These are phyloP conservation scores for Autographa gamma DNA, from an alignment of 2,888 invertebrate genomes.

Conservation along the genomic window DNA sequence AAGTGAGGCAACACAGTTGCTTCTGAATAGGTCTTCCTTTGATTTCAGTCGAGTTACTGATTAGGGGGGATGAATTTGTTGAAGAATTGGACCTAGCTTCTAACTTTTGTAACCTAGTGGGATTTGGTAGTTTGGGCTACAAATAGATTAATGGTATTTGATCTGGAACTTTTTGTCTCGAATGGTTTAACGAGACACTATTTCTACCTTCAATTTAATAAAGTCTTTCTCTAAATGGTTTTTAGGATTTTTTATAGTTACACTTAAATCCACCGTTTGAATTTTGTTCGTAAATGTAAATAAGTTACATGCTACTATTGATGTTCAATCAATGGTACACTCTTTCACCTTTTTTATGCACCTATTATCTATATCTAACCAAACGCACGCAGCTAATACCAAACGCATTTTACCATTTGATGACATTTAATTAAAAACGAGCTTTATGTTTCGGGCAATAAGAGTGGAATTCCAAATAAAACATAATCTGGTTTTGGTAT, in stretches of 20 bases:
- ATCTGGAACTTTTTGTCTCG: neutral
- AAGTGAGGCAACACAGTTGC: neutral
- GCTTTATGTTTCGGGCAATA: neutral
- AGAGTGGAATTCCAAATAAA: slow-evolving; percentile 20
- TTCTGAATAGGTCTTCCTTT: neutral
- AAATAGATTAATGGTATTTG: neutral
- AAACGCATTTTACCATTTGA: neutral
- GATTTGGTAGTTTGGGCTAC: neutral
- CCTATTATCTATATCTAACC: neutral
- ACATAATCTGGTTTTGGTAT: slow-evolving; percentile 41
- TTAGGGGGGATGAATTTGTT: neutral
- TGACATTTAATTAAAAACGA: neutral
- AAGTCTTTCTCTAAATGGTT: no score
- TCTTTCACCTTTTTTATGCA: neutral
- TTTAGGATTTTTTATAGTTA: no score
- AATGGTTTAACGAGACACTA: no score
- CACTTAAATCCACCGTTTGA: no score
- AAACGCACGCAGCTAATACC: neutral
- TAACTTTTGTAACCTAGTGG: neutral
- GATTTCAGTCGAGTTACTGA: neutral
- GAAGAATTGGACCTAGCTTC: neutral
- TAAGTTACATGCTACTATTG: no score
- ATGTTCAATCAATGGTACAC: no score
- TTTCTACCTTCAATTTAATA: no score
- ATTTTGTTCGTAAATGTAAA: no score